phyloP scores from a whole-genome alignment of 1,140 invertebrate genomes.

The Battus philenor region DNA sequence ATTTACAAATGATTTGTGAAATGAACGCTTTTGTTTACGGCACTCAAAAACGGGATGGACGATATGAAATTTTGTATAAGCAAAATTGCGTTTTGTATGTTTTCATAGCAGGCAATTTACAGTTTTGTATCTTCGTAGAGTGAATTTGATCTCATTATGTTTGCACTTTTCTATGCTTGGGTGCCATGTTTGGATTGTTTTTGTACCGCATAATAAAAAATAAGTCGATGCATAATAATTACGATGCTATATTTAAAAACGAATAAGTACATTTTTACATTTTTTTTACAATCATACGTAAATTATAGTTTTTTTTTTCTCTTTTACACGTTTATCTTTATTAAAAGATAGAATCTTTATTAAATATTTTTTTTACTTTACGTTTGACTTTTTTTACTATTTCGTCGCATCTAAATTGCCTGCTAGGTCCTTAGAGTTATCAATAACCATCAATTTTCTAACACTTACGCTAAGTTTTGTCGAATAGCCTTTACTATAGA shows the following conservation, averaged over 20 bases:
- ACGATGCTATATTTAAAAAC: constrained; percentile 21
- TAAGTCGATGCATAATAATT: constrained; percentile 46
- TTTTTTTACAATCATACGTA: constrained; percentile 34
- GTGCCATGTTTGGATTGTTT: constrained; percentile 54
- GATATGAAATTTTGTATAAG: constrained; percentile 26
- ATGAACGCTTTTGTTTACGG: constrained; percentile 19
- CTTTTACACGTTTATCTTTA: constrained; percentile 20
- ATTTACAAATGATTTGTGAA: constrained; percentile 20
- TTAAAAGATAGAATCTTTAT: no score
- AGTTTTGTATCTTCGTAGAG: constrained; percentile 29
- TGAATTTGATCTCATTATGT: constrained; percentile 67
- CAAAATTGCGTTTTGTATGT: constrained; percentile 43
- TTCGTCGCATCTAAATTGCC: constrained; percentile 57
- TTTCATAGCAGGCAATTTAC: constrained; percentile 64
- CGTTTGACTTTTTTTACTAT: constrained; percentile 25
- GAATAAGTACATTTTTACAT: constrained; percentile 22
- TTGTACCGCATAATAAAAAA: constrained; percentile 47
- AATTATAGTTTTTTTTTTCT: constrained; percentile 22
- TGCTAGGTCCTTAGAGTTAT: constrained; percentile 62
- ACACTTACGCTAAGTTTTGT: constrained; percentile 71
- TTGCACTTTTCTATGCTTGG: constrained; percentile 49
- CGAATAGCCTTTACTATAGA: constrained; percentile 74
- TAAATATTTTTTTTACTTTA: constrained; percentile 22
- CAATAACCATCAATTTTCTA: constrained; percentile 66
- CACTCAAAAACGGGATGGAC: constrained; percentile 42